These are phyloP conservation scores for Ferrisia virgata DNA, from an alignment of 2,888 invertebrate species.

Conservation along the genomic window DNA sequence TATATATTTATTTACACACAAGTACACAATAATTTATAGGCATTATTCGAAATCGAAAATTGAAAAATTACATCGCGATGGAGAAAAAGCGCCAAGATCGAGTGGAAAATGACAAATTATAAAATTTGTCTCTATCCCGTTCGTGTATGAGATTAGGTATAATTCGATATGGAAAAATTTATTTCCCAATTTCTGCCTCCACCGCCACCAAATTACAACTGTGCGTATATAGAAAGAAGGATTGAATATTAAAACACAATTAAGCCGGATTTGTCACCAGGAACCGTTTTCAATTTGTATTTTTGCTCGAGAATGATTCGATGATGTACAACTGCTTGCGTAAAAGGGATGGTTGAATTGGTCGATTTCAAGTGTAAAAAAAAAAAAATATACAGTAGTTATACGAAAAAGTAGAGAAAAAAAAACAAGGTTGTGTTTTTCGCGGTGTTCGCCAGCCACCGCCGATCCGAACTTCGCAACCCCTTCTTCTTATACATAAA, in stretches of 20 bases:
- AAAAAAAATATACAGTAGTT: too few relatives aligned
- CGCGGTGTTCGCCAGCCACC: background rate
- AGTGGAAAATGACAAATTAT: too few relatives aligned
- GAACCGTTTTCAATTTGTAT: conserved; percentile 39
- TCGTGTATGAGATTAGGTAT: background rate
- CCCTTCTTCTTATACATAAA: conserved; percentile 33
- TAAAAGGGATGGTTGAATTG: background rate
- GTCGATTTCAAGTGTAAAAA: background rate
- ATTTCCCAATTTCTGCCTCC: background rate
- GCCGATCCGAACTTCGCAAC: conserved; percentile 7
- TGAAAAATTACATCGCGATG: too few relatives aligned
- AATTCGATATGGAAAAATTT: background rate
- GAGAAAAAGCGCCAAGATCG: too few relatives aligned
- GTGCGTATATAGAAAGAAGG: background rate
- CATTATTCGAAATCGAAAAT: too few relatives aligned
- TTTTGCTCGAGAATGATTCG: conserved; percentile 6
- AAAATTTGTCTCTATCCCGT: too few relatives aligned
- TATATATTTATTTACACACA: too few relatives aligned
- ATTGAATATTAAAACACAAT: conserved; percentile 40
- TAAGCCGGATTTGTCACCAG: conserved; percentile 42
- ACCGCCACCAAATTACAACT: too few relatives aligned
- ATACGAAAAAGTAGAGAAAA: background rate
- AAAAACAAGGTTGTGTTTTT: background rate
- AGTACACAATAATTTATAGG: too few relatives aligned
- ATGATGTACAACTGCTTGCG: background rate